Percentiles rank a stretch among this genome's conserved stretches.
Conservation (phyloP, 2,797 vertebrate species). For the Leptodactylus fallax region DNA sequence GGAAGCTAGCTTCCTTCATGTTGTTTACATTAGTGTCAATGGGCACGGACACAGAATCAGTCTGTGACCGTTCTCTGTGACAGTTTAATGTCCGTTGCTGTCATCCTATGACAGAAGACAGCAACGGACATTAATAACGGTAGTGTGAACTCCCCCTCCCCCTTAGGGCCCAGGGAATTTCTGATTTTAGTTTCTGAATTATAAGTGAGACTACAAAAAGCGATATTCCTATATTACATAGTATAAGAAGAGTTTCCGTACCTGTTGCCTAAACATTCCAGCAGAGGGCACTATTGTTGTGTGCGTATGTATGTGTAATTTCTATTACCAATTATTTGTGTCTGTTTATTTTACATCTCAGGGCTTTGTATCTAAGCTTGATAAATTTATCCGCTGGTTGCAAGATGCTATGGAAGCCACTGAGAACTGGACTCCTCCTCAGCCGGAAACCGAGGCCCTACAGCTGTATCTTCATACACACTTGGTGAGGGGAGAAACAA, state of each 20-base stretch:
- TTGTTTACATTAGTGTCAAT: too few species aligned
- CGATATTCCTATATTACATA: too few species aligned
- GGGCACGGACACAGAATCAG: too few species aligned
- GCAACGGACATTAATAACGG: too few species aligned
- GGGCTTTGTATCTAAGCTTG: constrained; percentile 94
- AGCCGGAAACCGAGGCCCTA: constrained; percentile 87
- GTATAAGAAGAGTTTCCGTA: background rate
- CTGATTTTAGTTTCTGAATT: too few species aligned
- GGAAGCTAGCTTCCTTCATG: too few species aligned
- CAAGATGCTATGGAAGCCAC: constrained; percentile 93
- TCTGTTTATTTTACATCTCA: constrained; percentile 66
- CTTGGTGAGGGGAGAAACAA: constrained; percentile 82
- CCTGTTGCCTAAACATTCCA: background rate
- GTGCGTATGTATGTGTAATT: constrained; percentile 6
- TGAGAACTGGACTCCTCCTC: constrained; percentile 95
- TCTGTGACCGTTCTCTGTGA: too few species aligned
- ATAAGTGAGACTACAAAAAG: too few species aligned
- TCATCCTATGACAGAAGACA: too few species aligned
- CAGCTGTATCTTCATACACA: constrained; percentile 95
- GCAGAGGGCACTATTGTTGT: constrained; percentile 51
- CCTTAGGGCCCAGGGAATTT: too few species aligned
- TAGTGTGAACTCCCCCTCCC: too few species aligned
- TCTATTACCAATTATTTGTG: constrained; percentile 20
- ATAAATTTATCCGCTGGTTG: constrained; percentile 95
- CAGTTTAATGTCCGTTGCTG: too few species aligned